A percentile compares a stretch with the other conserved stretches of the same genome.
Conservation (phyloP, 2,888 invertebrate species). For the Agrotis clavis region DNA sequence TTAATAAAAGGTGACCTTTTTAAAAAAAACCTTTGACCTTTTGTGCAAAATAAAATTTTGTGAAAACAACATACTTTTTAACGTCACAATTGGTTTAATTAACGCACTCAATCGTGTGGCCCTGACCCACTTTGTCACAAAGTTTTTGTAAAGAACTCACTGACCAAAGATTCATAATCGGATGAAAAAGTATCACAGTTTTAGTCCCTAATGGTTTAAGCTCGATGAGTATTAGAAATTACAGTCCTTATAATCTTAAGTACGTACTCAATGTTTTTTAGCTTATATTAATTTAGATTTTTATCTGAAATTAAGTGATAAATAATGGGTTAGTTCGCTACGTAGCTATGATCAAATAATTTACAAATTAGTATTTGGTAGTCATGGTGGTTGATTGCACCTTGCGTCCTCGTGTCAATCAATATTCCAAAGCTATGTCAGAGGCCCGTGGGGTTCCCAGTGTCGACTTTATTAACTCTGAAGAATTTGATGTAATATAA, state of each 20-base stretch:
- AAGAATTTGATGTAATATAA: no score
- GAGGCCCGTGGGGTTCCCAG: no score
- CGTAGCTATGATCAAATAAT: no score
- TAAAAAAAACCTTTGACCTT: slow-evolving; percentile 44
- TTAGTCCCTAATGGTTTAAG: slow-evolving; percentile 24
- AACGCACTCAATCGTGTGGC: slow-evolving; percentile 45
- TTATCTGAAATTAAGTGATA: not conserved
- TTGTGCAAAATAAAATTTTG: slow-evolving; percentile 28
- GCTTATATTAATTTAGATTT: not conserved
- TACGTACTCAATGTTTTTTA: not conserved
- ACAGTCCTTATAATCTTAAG: slow-evolving; percentile 5
- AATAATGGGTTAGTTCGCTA: not conserved
- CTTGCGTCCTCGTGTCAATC: no score
- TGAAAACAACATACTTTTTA: slow-evolving; percentile 39
- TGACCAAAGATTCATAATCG: slow-evolving; percentile 40
- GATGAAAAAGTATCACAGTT: slow-evolving; percentile 40
- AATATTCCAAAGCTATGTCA: no score
- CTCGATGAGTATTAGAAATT: slow-evolving; percentile 29
- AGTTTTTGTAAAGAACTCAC: slow-evolving; percentile 45
- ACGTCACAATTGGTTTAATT: slow-evolving; percentile 60
- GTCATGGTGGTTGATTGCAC: no score
- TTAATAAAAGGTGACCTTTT: slow-evolving; percentile 40
- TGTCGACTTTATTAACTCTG: no score
- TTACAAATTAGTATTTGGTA: no score
- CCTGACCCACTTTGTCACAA: slow-evolving; percentile 55